Base-by-base conservation (phyloP, 2,888 invertebrate species). In the Scaeva pyrastri region DNA sequence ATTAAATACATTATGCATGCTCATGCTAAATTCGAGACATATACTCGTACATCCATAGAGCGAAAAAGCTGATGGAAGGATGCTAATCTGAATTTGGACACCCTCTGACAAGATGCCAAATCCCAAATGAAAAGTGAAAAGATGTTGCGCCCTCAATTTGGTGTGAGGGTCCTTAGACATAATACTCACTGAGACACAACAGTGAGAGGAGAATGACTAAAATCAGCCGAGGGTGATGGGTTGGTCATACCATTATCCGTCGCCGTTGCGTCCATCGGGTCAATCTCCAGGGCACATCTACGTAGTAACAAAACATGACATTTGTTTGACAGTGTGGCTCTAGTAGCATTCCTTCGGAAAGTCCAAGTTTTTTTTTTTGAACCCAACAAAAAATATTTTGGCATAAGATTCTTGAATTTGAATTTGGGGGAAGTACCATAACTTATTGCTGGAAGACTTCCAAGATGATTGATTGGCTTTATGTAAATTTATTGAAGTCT, bases 1-100 rank as follows among this genome's bases (percentile, higher is more conserved):
- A 68, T 77, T 78, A 71, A 77, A 86, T 86, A 86, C 82, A 86
- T 86, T 86, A 86, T 86, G 86, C 82, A 86, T 82, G 48, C 81
- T 86, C 82, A 82, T 50, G 74, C 70, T 71, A 71, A 71, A 82
- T 66, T 74, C 70, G 71, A 81, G 77, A 36, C 31, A 31, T n/a
- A n/a, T n/a, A n/a, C n/a, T n/a, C n/a, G n/a, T n/a, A n/a, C n/a
- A n/a, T n/a, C n/a, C 31, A 31, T 8, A 31, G 31, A 31, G 31
- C 5, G 8, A 31, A 8, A 31, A 8, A 31, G 31, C 31, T 31
- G 70, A 62, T 82, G 64, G 64, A 86, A 82, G 86, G 82, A 86
- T 86, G 86, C 86, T 86, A 86, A 86, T 86, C 86, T 86, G 86
- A 86, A 74, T 86, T 86, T 86, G 82, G 86, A 86, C 86, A 86